Evolutionary conservation across 2,113 vertebrate genomes (phyloP), one percentile per base, ranked within the genome.

Genomic region (Cromileptes altivelis): DNA sequence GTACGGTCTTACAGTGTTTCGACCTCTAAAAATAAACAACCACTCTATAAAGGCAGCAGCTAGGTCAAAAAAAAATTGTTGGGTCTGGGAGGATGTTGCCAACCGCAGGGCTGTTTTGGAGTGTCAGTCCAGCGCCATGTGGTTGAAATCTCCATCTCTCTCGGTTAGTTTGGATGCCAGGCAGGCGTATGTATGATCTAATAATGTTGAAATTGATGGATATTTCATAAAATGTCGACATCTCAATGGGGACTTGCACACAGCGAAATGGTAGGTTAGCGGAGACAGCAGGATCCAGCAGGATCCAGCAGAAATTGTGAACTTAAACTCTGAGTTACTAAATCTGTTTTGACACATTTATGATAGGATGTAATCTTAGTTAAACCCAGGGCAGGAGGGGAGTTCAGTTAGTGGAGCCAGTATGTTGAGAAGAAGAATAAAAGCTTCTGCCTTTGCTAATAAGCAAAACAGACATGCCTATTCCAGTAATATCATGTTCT

Each of bases 161-260:
- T 88, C 12, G 52, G 89, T 91, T 84, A 77, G 85, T 67, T 75
- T n/a, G 78, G 25, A 71, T 88, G 89, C 75, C 85, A 77, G 70
- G 60, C 70, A 50, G 68, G 65, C 65, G 14, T 72, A 84, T 62
- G 65, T 21, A 73, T 83, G 80, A 90, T 85, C 86, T 83, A 86
- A 93, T 92, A 85, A 84, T 80, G 74, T 40, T 62, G 33, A 89
- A 91, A 91, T 87, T 77, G 53, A 92, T 89, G 85, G 90, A 86
- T 72, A 50, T 71, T 90, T 82, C 55, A 80, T 81, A 55, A 78
- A 89, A 88, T 69, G 85, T 68, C 11, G 82, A 89, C 85, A 85
- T 85, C 55, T 86, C 89, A 86, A 78, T 75, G 10, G 30, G 62
- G 77, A 75, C 77, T 70, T 57, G 3, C 52, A 55, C 47, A 74